Percentiles rank a stretch among this genome's conserved stretches.
These are phyloP conservation scores for Gymnoscopelus braueri DNA, from an alignment of 2,797 vertebrate genomes.

Conservation along the genomic window DNA sequence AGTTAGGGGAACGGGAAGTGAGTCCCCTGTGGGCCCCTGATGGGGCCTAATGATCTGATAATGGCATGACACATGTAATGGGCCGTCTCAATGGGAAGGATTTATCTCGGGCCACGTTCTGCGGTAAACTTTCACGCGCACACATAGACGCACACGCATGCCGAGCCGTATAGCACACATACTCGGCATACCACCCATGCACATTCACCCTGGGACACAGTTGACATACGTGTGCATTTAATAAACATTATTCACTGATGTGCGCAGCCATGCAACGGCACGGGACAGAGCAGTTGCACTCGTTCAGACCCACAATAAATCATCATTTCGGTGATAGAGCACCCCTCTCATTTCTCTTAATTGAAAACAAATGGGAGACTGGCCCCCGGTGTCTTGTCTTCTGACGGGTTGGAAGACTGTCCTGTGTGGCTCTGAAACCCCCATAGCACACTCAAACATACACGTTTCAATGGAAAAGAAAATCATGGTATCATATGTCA, in stretches of 20 bases:
- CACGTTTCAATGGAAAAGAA: slow-evolving; percentile 14
- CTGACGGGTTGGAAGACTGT: slow-evolving; percentile 28
- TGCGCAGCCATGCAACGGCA: slow-evolving; percentile 11
- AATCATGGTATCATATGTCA: slow-evolving; percentile 16
- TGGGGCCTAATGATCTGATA: slow-evolving; percentile 66
- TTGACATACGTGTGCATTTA: slow-evolving; percentile 3
- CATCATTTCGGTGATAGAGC: slow-evolving; percentile 61
- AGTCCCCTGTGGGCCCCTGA: slow-evolving; percentile 46
- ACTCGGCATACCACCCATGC: neutral
- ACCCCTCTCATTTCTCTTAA: slow-evolving; percentile 47
- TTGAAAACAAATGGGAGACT: slow-evolving; percentile 54
- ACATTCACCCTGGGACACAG: neutral
- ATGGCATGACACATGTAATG: slow-evolving; percentile 63
- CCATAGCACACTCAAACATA: neutral
- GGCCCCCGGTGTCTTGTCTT: slow-evolving; percentile 25
- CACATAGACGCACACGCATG: neutral
- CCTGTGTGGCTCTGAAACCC: slow-evolving; percentile 9
- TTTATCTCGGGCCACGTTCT: slow-evolving; percentile 29
- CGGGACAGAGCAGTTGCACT: neutral
- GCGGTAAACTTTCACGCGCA: slow-evolving; percentile 9
- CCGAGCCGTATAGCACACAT: neutral
- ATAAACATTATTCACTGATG: slow-evolving; percentile 19
- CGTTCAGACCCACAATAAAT: slow-evolving; percentile 45
- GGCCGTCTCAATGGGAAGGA: slow-evolving; percentile 45
- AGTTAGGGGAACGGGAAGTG: slow-evolving; percentile 29